Conservation (phyloP, 2,113 vertebrate genomes). For the Rhodinocichla rosea region DNA sequence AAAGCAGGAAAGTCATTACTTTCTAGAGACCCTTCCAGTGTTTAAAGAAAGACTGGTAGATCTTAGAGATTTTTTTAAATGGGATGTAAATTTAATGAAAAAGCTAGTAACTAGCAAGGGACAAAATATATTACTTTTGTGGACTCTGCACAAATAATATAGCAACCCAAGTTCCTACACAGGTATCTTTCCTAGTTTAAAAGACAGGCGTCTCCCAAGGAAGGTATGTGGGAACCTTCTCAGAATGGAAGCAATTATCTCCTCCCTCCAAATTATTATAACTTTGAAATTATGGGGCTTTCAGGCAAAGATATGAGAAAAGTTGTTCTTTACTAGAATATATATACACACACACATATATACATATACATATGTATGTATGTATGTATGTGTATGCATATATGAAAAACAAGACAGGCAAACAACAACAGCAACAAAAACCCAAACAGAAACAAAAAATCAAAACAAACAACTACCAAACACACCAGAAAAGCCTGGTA, state of each 20-base stretch:
- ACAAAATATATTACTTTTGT: neutral
- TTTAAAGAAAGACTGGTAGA: neutral
- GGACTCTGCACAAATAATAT: neutral
- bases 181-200: neutral
- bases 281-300: neutral
- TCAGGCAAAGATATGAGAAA: neutral
- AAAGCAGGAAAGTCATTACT: neutral
- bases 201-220: neutral
- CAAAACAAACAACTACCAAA: neutral
- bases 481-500: neutral
- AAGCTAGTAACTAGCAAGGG: neutral
- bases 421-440: neutral
- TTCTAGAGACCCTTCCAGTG: neutral
- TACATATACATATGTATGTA: neutral
- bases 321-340: neutral
- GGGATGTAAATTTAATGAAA: neutral
- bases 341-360: rapidly evolving
- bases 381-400: neutral
- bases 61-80: neutral
- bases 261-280: neutral
- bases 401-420: neutral
- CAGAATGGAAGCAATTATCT: neutral
- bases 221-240: neutral
- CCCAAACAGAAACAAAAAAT: neutral
- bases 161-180: neutral